Evolutionary conservation across 2,797 vertebrate species (phyloP), one percentile per base, ranked within the genome.

Genomic region (Vultur gryphus): DNA sequence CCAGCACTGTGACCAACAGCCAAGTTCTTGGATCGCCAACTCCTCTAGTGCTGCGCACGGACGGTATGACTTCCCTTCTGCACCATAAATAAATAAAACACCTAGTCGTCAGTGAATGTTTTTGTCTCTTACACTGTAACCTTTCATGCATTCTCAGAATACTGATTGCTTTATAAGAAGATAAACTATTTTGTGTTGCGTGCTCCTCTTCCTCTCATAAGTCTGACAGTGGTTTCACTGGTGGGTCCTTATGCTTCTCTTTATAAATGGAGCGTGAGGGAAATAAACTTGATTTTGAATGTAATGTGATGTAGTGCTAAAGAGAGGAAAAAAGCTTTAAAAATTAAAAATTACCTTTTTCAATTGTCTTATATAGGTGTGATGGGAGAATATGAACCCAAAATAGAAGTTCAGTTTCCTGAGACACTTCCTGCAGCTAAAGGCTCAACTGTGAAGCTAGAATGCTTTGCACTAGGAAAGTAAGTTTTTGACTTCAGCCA

Each of bases 321-420:
- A 58, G 51, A 62, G 57, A 84, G 52, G 49, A 54, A 33, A 41
- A 43, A 43, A 23, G 14, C 58, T 54, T 71, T 41, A 54, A 44
- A 52, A 65, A 33, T 20, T 44, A 44, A 85, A 58, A 67, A 18
- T 39, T 9, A 18, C 5, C 25, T 77, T 69, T 62, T 61, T 59
- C n/a, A 3, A 44, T 96, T 69, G 43, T 77, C 11, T 94, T 54
- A 88, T 85, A 8, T 77, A 99, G 99, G 99, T 96, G 98, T 98
- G 84, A 99, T 99, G 99, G 99, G 99, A 69, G 99, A 99, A 98
- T 99, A 99, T 21, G 99, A 99, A 97, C 99, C 99, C 73, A 99
- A 99, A 98, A 99, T 99, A 98, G 99, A 99, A 98, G 99, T 99
- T 97, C 99, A 99, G 97, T 99, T 99, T 97, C 98, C 99, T 13